Conservation (phyloP, 2,113 vertebrate species). For the Odontesthes bonariensis region DNA sequence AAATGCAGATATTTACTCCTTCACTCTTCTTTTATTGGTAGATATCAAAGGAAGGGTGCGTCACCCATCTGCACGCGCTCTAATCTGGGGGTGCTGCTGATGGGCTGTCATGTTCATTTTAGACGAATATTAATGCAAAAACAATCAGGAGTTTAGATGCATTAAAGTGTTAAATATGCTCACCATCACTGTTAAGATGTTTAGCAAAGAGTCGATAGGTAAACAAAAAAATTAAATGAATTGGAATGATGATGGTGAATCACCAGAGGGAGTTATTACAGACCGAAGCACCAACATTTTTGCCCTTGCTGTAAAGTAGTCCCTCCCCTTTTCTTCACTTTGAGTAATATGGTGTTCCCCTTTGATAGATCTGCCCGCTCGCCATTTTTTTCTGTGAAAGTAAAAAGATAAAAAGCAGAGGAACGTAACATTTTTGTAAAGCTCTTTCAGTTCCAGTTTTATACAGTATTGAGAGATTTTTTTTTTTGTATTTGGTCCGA, state of each 20-base stretch:
- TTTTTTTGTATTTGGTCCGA: constrained; percentile 55
- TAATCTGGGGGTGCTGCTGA: constrained; percentile 15
- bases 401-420: constrained; percentile 44
- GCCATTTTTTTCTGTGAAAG: constrained; percentile 23
- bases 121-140: constrained; percentile 40
- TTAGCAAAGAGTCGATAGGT: constrained; percentile 46
- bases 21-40: constrained; percentile 47
- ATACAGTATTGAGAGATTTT: constrained; percentile 40
- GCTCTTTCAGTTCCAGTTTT: constrained; percentile 50
- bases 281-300: constrained; percentile 28
- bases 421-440: constrained; percentile 47
- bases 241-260: constrained; percentile 16
- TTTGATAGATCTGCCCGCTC: constrained; percentile 16
- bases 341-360: constrained; percentile 12
- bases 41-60: constrained; percentile 37
- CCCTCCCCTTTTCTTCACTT: not conserved
- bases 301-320: constrained; percentile 20
- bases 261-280: not conserved
- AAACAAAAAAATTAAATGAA: constrained; percentile 8
- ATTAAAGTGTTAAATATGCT: constrained; percentile 40
- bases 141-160: constrained; percentile 42
- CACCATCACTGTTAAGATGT: constrained; percentile 20
- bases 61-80: constrained; percentile 17
- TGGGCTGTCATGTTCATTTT: constrained; percentile 9
- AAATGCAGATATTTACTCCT: not conserved